Evolutionary conservation across 2,113 vertebrate genomes (phyloP).

Genomic region (Tangachromis dhanisi): DNA sequence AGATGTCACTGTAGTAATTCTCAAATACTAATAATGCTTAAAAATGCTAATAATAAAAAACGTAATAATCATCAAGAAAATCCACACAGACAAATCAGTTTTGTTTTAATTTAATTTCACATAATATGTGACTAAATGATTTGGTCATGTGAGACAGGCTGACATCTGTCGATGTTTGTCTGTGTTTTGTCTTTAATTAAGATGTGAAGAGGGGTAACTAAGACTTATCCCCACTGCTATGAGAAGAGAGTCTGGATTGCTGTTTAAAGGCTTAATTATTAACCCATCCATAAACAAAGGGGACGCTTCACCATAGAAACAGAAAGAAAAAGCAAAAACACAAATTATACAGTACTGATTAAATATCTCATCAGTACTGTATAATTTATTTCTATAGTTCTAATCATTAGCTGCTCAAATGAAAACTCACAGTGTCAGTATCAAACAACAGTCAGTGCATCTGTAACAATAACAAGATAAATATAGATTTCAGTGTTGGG

Average conservation of each 20-base stretch:
- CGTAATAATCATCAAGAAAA: not conserved
- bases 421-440: not conserved
- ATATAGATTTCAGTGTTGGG: not conserved
- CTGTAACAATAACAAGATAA: not conserved
- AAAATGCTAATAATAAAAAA: not conserved
- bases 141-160: not conserved
- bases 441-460: not conserved
- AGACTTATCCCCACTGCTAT: not conserved
- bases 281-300: not conserved
- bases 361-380: not conserved
- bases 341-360: not conserved
- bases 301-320: not conserved
- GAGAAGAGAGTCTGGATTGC: not conserved
- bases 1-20: not conserved
- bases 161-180: not conserved
- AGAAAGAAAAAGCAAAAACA: not conserved
- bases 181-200: conserved; percentile 12
- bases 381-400: not conserved
- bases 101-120: not conserved
- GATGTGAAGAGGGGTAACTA: conserved; percentile 4
- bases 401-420: not conserved
- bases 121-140: not conserved
- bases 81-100: not conserved
- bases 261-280: not conserved
- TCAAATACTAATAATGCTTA: not conserved